These are phyloP conservation scores for Oscheius sp. DNA, from an alignment of 2,888 invertebrate genomes.

Conservation along the genomic window DNA sequence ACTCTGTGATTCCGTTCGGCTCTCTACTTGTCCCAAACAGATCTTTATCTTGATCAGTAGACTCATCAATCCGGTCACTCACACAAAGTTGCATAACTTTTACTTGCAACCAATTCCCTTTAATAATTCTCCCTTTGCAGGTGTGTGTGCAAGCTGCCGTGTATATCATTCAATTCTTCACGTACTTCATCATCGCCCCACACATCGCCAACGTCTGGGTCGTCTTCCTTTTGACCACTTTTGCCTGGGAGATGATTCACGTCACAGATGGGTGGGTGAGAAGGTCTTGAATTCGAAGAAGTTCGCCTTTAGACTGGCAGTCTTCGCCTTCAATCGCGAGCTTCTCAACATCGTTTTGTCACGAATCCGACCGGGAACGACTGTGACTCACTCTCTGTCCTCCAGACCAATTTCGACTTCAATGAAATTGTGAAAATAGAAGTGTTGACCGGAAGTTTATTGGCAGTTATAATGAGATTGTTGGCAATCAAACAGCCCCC, in stretches of 20 bases:
- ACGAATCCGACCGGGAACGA: not conserved
- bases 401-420: conserved; percentile 17
- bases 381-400: conserved; percentile 8
- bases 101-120: not conserved
- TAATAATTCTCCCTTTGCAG: not conserved
- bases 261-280: conserved; percentile 11
- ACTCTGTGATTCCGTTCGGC: too few relatives aligned
- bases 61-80: too few relatives aligned
- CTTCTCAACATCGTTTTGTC: not conserved
- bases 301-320: conserved; percentile 2
- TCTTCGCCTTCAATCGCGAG: conserved; percentile 20
- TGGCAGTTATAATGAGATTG: too few relatives aligned
- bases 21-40: too few relatives aligned
- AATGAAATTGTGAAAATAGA: conserved; percentile 4
- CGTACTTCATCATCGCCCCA: conserved; percentile 14
- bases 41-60: too few relatives aligned
- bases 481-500: too few relatives aligned
- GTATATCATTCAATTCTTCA: conserved; percentile 27
- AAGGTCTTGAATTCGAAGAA: not conserved
- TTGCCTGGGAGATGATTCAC: conserved; percentile 29
- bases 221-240: conserved; percentile 20
- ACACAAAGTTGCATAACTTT: too few relatives aligned
- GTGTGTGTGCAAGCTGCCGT: conserved; percentile 25
- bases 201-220: conserved; percentile 11
- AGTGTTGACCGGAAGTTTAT: too few relatives aligned